Percentiles rank a stretch among this genome's conserved stretches.
These are phyloP conservation scores for Ceraclea dissimilis DNA, from an alignment of 2,888 invertebrate genomes.

Conservation along the genomic window DNA sequence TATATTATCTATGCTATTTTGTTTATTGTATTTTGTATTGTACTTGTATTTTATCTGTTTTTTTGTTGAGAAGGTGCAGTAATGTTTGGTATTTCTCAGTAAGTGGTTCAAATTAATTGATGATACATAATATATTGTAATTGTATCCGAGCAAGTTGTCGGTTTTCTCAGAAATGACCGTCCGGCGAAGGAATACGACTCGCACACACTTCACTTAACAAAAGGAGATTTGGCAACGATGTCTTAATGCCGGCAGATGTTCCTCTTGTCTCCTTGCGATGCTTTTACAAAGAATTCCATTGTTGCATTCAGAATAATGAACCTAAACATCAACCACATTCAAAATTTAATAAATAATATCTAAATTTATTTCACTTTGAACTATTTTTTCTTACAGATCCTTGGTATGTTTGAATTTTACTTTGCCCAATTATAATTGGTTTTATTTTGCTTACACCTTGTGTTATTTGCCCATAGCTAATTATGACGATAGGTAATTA, in stretches of 20 bases:
- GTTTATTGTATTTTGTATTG: not conserved
- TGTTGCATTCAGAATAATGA: not conserved
- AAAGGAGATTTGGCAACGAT: conserved; percentile 21
- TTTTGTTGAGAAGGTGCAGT: too few species aligned
- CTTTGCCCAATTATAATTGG: too few species aligned
- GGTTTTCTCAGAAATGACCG: conserved; percentile 18
- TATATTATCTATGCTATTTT: not conserved
- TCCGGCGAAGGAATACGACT: not conserved
- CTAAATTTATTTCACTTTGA: too few species aligned
- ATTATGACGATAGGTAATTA: too few species aligned
- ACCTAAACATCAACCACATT: too few species aligned
- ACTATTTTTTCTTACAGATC: too few species aligned
- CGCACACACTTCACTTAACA: not conserved
- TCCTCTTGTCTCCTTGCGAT: not conserved
- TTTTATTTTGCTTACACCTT: too few species aligned
- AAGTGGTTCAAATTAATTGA: conserved; percentile 1
- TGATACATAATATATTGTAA: not conserved
- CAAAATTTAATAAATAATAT: too few species aligned
- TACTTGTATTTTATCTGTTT: not conserved
- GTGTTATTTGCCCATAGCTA: too few species aligned
- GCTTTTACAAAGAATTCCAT: not conserved
- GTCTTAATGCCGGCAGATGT: conserved; percentile 15
- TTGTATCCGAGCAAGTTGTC: too few species aligned
- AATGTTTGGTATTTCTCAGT: not conserved
- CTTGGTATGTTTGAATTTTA: too few species aligned